phyloP scores from a whole-genome alignment of 2,113 vertebrate species.

The Tyto alba region DNA sequence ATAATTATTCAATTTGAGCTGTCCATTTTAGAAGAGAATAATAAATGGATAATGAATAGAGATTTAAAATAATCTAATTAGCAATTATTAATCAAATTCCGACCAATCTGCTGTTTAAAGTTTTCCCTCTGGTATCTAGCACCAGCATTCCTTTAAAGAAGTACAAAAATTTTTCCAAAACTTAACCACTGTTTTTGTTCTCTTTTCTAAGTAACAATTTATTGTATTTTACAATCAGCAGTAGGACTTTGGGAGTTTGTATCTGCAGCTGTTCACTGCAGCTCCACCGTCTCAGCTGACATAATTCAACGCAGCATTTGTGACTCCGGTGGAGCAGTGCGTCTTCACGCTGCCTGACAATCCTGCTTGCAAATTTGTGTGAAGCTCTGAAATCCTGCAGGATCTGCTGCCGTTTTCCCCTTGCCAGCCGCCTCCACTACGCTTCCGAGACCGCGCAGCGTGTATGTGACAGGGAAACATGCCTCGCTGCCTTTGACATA shows the following conservation, averaged over 20 bases:
- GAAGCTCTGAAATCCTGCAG: background rate
- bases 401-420: background rate
- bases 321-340: accelerated
- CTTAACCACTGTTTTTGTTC: background rate
- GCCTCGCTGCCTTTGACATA: background rate
- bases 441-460: accelerated
- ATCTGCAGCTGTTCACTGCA: background rate
- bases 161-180: background rate
- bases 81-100: background rate
- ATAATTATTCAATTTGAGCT: background rate
- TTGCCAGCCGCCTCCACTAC: background rate
- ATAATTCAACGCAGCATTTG: accelerated
- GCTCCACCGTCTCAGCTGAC: background rate
- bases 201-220: background rate
- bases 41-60: background rate
- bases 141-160: background rate
- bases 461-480: accelerated
- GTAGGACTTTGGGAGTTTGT: background rate
- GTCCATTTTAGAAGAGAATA: background rate
- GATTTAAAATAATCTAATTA: background rate
- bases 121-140: background rate
- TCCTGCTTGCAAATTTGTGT: background rate
- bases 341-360: accelerated
- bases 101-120: background rate
- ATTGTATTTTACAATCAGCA: accelerated